Evolutionary conservation across 2,888 invertebrate genomes (phyloP), one percentile per base, ranked within the genome.

Genomic region (Alloscopus bannaensis): DNA sequence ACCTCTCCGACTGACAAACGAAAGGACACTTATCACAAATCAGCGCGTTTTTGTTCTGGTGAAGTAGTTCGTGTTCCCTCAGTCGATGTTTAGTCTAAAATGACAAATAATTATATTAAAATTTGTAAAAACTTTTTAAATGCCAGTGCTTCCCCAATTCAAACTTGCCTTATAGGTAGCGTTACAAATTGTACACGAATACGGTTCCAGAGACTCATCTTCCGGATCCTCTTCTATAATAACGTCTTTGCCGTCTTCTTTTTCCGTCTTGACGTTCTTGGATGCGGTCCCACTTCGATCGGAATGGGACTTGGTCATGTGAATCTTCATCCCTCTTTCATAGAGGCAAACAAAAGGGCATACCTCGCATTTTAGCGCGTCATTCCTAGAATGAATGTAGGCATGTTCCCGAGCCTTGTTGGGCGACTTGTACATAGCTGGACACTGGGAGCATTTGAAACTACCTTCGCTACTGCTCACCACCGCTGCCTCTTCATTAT

Each of bases 261-360:
- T 55, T 26, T 22, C 4, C 4, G 4, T 6, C 26, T 6, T 47
- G 47, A 47, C 8, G 36, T 31, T 31, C n/a, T 6, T 11, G 6
- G 31, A 3, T 3, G 28, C 31, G 36, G n/a, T 18, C 13, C 60
- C 31, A n/a, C 36, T 50, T 50, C 50, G 22, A 20, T 16, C 31
- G 1, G 60, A 24, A 31, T 75, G 73, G 13, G 65, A 66, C 20
- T 59, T 75, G 8, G 57, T 65, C 13, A 40, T 42, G 31, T 75
- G 73, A 6, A 75, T 66, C 47, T 57, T 66, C 62, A 75, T 66
- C 6, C 66, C 73, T 47, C 73, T 42, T 13, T 66, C 59, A 18
- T 22, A n/a, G 31, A 66, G 8, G 18, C 73, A 75, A 16, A 75
- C 42, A 47, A 28, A 75, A 6, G 22, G 22, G 28, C 73, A 75